A percentile compares a stretch with the other conserved stretches of the same genome.
Conservation (phyloP, 2,888 invertebrate species). For the Hirtodrosophila confusa region DNA sequence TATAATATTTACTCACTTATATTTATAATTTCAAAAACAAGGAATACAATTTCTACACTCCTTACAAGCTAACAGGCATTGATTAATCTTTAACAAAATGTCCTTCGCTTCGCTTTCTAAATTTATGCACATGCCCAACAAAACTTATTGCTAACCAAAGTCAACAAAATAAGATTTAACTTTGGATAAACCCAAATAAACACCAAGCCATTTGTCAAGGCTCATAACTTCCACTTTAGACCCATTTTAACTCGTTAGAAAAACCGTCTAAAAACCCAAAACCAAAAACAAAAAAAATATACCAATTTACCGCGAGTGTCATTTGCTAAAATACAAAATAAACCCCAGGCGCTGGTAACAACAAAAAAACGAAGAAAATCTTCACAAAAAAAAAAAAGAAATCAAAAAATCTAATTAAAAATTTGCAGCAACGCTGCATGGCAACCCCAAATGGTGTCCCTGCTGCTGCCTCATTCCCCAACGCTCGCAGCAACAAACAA, state of each 20-base stretch:
- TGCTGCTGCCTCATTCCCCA: background rate
- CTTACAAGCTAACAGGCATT: no score
- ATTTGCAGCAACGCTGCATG: slow-evolving; percentile 59
- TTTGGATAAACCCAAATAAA: slow-evolving; percentile 22
- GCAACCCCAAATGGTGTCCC: slow-evolving; percentile 13
- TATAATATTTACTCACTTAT: no score
- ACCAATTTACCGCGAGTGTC: slow-evolving; percentile 70
- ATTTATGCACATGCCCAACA: no score
- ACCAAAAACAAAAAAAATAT: slow-evolving; percentile 1
- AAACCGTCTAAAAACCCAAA: slow-evolving; percentile 27
- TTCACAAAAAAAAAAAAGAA: slow-evolving; percentile 47
- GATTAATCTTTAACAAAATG: no score
- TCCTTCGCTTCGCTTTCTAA: no score
- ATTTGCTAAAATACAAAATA: slow-evolving; percentile 64
- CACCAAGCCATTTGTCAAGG: slow-evolving; percentile 57
- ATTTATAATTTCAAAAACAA: no score
- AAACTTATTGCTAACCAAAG: slow-evolving; percentile 9
- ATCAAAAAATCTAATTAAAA: slow-evolving; percentile 76
- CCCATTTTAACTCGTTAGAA: slow-evolving; percentile 62
- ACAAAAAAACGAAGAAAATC: slow-evolving; percentile 25
- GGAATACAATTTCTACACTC: no score
- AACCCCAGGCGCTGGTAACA: slow-evolving; percentile 55
- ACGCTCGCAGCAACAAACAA: slow-evolving; percentile 66
- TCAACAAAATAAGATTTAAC: slow-evolving; percentile 18
- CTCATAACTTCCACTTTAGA: slow-evolving; percentile 56